Conservation (phyloP, 2,113 vertebrate genomes). For the Silurus meridionalis region DNA sequence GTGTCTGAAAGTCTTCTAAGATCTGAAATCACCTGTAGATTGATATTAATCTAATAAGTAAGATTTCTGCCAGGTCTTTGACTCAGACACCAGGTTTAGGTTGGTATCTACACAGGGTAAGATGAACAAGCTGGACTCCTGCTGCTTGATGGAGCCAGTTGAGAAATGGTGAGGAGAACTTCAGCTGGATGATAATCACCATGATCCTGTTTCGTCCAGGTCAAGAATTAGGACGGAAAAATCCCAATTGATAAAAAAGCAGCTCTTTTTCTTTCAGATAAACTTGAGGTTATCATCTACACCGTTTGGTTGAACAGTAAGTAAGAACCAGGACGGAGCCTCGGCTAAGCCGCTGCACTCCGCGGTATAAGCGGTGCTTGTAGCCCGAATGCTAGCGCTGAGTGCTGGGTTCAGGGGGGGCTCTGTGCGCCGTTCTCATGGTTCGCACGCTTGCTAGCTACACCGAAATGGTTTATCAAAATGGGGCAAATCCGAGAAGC, state of each 20-base stretch:
- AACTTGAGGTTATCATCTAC: too few species aligned
- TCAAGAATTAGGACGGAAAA: background rate
- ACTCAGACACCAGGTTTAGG: background rate
- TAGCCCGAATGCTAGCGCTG: background rate
- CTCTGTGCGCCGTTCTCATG: background rate
- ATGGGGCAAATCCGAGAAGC: background rate
- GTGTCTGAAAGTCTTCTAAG: too few species aligned
- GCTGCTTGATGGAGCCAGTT: background rate
- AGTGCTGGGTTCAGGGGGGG: background rate
- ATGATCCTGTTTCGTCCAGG: too few species aligned
- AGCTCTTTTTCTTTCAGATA: background rate
- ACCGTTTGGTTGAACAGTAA: too few species aligned
- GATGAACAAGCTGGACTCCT: background rate
- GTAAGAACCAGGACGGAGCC: background rate
- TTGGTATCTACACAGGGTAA: too few species aligned
- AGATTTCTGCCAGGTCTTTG: background rate
- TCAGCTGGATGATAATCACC: background rate
- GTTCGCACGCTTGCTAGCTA: background rate
- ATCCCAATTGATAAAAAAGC: background rate
- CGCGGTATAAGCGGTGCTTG: background rate
- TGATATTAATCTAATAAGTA: background rate
- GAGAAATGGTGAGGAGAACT: background rate
- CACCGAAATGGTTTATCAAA: background rate
- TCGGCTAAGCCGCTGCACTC: background rate
- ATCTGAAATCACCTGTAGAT: conserved; percentile 2